These are phyloP conservation scores for Dromiciops gliroides DNA, from an alignment of 2,113 vertebrate species.

Conservation along the genomic window DNA sequence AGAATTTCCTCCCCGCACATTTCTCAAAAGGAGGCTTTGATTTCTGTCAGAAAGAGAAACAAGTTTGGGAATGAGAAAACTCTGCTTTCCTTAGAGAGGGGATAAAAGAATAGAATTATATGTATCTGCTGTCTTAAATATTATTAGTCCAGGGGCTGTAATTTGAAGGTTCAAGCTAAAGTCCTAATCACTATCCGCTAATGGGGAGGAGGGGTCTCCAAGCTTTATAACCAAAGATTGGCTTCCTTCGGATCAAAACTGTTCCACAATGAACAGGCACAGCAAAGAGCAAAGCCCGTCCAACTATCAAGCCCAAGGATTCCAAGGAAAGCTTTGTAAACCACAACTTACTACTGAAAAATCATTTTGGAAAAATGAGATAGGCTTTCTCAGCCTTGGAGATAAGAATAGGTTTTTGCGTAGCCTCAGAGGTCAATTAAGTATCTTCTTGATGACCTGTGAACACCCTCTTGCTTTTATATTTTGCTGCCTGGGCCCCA, in stretches of 20 bases:
- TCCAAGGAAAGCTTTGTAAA: not conserved
- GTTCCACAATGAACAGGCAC: not conserved
- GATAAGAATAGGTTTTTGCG: not conserved
- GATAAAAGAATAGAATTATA: not conserved
- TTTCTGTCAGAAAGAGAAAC: not conserved
- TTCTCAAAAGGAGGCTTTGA: not conserved
- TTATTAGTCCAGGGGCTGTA: not conserved
- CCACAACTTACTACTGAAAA: not conserved
- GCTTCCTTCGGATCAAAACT: not conserved
- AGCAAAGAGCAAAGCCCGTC: not conserved
- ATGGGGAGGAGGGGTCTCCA: not conserved
- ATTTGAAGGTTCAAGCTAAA: not conserved
- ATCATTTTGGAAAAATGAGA: not conserved
- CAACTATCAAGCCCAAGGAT: not conserved
- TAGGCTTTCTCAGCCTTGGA: not conserved
- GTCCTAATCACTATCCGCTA: not conserved
- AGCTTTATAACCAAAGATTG: not conserved
- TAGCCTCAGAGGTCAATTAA: not conserved
- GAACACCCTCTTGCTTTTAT: not conserved
- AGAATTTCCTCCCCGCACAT: not conserved
- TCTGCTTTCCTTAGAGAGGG: not conserved
- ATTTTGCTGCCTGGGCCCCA: not conserved
- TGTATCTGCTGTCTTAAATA: not conserved
- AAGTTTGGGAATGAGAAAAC: not conserved
- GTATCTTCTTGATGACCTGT: not conserved